Conservation (phyloP, 2,797 vertebrate species). For the Nyctalus aviator region DNA sequence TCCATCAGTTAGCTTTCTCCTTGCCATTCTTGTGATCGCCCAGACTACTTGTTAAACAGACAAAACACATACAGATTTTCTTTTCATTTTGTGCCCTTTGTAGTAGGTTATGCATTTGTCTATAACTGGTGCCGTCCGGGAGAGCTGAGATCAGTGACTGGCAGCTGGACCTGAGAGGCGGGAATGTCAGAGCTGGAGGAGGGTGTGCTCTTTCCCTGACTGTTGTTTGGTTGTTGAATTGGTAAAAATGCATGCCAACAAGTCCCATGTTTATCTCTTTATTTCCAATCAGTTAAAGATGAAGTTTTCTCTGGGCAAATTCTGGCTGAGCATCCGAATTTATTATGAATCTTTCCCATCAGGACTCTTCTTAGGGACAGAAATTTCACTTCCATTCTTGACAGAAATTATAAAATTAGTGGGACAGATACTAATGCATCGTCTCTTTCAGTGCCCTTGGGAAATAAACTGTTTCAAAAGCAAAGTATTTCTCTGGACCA, state of each 20-base stretch:
- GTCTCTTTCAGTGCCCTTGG: not conserved
- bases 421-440: not conserved
- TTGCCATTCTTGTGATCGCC: not conserved
- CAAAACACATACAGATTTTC: not conserved
- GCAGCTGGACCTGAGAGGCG: not conserved
- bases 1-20: not conserved
- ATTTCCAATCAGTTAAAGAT: not conserved
- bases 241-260: not conserved
- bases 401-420: not conserved
- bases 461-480: not conserved
- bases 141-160: not conserved
- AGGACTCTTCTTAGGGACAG: not conserved
- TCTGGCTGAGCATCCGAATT: not conserved
- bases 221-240: not conserved
- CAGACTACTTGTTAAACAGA: not conserved
- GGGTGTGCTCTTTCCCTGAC: not conserved
- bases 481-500: constrained; percentile 2
- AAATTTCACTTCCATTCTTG: not conserved
- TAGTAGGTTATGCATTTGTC: not conserved
- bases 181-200: not conserved
- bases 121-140: not conserved
- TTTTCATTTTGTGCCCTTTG: not conserved
- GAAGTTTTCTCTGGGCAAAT: not conserved
- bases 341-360: not conserved
- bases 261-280: not conserved